phyloP scores from a whole-genome alignment of 53 echinoderm and acorn worm species.

The Henricia sp. region DNA sequence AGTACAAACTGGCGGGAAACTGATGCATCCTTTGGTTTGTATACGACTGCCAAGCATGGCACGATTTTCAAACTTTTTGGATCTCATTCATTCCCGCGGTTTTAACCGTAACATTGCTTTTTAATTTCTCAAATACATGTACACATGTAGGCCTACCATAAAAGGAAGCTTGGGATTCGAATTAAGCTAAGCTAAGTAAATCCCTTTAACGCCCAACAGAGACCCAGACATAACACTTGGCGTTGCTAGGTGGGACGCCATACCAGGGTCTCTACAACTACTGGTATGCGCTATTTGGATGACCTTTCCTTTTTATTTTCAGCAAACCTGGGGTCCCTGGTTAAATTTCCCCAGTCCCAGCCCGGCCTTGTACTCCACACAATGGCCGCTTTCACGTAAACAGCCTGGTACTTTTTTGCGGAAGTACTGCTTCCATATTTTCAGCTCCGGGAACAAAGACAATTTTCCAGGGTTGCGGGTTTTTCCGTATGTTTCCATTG shows the following conservation, averaged over 20 bases:
- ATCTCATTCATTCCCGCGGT: too few species aligned
- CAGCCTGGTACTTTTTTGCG: neutral
- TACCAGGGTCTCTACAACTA: conserved; percentile 12
- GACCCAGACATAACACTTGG: conserved; percentile 9
- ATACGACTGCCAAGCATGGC: too few species aligned
- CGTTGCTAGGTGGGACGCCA: conserved; percentile 27
- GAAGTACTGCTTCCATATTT: conserved; percentile 49
- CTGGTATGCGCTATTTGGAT: conserved; percentile 23
- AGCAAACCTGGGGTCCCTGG: conserved; percentile 2
- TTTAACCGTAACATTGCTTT: too few species aligned
- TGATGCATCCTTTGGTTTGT: too few species aligned
- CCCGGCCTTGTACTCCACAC: conserved; percentile 4
- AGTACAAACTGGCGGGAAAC: too few species aligned
- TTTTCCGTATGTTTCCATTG: too few species aligned
- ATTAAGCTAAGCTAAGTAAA: neutral
- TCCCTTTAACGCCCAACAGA: neutral
- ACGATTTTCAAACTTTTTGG: too few species aligned
- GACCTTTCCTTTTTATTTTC: conserved; percentile 31
- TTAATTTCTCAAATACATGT: too few species aligned
- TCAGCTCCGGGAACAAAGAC: conserved; percentile 14
- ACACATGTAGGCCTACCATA: too few species aligned
- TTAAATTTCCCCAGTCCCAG: neutral
- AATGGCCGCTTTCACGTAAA: conserved; percentile 6
- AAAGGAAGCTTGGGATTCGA: neutral
- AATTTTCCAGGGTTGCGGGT: conserved; percentile 38